Conservation (phyloP, 92 coral and sea anemone species). For the Epizoanthus ramosus region DNA sequence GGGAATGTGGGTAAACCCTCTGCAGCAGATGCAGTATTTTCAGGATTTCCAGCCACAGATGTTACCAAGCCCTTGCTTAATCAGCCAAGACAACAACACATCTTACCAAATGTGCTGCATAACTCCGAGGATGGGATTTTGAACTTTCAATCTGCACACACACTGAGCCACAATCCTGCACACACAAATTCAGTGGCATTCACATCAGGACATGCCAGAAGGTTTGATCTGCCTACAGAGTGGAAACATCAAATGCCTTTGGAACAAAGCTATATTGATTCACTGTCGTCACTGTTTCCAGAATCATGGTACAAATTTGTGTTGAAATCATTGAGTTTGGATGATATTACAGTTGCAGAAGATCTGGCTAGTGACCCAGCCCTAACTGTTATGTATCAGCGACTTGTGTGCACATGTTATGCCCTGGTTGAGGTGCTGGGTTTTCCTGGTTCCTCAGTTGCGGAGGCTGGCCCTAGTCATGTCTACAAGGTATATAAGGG, state of each 20-base stretch:
- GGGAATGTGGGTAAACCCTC: constrained; percentile 65
- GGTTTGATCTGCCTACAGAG: constrained; percentile 66
- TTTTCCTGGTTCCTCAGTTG: constrained; percentile 83
- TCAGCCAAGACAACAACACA: neutral
- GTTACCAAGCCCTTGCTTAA: neutral
- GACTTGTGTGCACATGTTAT: constrained; percentile 74
- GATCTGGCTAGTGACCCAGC: constrained; percentile 55
- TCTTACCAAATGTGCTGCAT: constrained; percentile 11
- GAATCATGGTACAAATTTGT: constrained; percentile 75
- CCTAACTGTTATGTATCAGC: constrained; percentile 54
- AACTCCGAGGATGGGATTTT: neutral
- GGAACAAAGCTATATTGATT: constrained; percentile 51
- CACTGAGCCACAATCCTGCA: constrained; percentile 14
- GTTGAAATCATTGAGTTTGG: constrained; percentile 46
- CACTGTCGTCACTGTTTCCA: constrained; percentile 67
- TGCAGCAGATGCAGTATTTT: neutral
- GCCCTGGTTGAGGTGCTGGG: constrained; percentile 88
- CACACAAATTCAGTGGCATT: constrained; percentile 24
- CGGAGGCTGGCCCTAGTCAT: constrained; percentile 86
- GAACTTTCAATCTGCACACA: neutral
- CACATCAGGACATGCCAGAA: constrained; percentile 56
- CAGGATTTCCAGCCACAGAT: constrained; percentile 1
- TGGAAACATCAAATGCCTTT: constrained; percentile 72
- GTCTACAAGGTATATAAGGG: constrained; percentile 73
- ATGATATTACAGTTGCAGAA: constrained; percentile 45